Conservation (phyloP, 2,888 invertebrate species). For the Parelbella ahira region DNA sequence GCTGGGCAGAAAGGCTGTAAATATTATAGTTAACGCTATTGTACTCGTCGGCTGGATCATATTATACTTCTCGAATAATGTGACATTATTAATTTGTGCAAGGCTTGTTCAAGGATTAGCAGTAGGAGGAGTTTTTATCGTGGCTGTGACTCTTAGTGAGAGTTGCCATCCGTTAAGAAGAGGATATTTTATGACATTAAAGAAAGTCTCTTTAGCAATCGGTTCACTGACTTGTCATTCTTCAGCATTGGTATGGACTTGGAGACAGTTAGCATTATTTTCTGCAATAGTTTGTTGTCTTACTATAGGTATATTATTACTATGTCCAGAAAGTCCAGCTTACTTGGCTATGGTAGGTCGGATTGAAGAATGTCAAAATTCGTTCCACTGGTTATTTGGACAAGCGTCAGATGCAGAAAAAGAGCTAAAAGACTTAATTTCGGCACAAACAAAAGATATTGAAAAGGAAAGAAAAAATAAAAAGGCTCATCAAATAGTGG, state of each 20-base stretch:
- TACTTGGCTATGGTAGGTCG: constrained; percentile 42
- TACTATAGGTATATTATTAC: constrained; percentile 32
- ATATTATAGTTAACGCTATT: constrained; percentile 30
- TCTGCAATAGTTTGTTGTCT: constrained; percentile 29
- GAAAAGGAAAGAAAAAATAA: constrained; percentile 9
- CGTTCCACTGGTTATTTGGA: constrained; percentile 42
- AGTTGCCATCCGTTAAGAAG: constrained; percentile 39
- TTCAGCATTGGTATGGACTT: constrained; percentile 36
- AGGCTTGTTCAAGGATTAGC: constrained; percentile 42
- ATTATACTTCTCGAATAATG: constrained; percentile 36
- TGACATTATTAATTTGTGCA: constrained; percentile 35
- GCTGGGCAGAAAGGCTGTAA: constrained; percentile 39
- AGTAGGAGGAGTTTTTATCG: constrained; percentile 39
- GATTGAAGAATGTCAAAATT: constrained; percentile 39
- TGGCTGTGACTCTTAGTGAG: constrained; percentile 40
- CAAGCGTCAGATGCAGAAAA: constrained; percentile 31
- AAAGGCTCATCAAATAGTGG: constrained; percentile 2
- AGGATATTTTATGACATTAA: constrained; percentile 42
- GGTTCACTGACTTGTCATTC: constrained; percentile 43
- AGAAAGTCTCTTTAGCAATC: constrained; percentile 34
- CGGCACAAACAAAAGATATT: constrained; percentile 28
- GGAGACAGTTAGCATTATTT: constrained; percentile 40
- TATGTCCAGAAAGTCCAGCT: constrained; percentile 48
- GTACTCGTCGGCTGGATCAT: constrained; percentile 39
- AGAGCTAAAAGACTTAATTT: constrained; percentile 37